Conservation (phyloP, 2,113 vertebrate species). For the Solea senegalensis region DNA sequence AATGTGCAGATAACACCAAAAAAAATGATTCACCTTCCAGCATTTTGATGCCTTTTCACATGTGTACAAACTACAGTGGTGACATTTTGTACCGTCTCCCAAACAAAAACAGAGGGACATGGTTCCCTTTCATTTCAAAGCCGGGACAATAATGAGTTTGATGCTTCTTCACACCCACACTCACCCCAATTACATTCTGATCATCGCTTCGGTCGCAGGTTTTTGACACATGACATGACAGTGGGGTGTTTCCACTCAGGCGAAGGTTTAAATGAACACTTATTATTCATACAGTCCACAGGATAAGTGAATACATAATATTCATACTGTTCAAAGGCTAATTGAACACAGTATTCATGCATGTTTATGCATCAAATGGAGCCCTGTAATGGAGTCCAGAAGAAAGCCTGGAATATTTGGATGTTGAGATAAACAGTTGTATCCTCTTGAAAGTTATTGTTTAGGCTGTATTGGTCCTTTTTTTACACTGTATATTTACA, state of each 20-base stretch:
- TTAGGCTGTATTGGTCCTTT: too few relatives aligned
- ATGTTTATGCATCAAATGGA: constrained; percentile 48
- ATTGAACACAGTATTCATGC: constrained; percentile 51
- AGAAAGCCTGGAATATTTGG: constrained; percentile 19
- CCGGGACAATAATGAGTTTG: constrained; percentile 9
- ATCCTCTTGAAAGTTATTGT: constrained; percentile 32
- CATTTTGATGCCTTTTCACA: constrained; percentile 67
- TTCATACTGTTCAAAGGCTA: constrained; percentile 52
- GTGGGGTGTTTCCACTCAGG: constrained; percentile 47
- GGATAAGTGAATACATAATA: constrained; percentile 52
- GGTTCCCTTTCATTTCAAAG: constrained; percentile 29
- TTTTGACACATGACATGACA: constrained; percentile 45
- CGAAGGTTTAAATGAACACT: constrained; percentile 54
- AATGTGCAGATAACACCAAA: constrained; percentile 83
- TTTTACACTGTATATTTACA: constrained; percentile 17
- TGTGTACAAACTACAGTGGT: constrained; percentile 68
- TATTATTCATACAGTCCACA: constrained; percentile 63
- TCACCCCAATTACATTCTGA: constrained; percentile 59
- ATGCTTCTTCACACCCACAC: constrained; percentile 48
- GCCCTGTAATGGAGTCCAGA: constrained; percentile 15
- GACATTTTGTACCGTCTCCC: constrained; percentile 67
- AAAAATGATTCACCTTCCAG: constrained; percentile 81
- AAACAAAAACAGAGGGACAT: constrained; percentile 55
- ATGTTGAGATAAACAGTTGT: constrained; percentile 26
- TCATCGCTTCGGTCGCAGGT: constrained; percentile 53